Base-by-base conservation (phyloP, 2,797 vertebrate species). In the Erithacus rubecula region DNA sequence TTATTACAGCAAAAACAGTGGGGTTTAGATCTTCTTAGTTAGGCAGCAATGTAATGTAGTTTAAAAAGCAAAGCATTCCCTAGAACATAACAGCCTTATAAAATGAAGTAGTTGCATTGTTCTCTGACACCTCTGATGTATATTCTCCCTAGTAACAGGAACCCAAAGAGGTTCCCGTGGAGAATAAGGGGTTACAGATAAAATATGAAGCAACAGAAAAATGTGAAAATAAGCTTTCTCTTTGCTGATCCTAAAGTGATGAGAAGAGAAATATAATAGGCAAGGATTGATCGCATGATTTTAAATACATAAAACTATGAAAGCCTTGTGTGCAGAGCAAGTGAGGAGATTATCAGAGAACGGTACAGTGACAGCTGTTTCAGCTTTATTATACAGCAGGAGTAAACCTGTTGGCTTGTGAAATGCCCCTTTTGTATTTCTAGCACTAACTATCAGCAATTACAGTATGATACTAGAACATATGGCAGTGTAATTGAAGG, bases 401-500 rank as follows among this genome's bases (percentile, higher is more conserved):
- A 86, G 46, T 76, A 88, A 94, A 95, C 79, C 51, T 93, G 65
- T 85, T 95, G 87, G 86, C 68, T 94, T 89, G 68, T 83, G 87
- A 94, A 94, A 93, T 94, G 67, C 70, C 86, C 70, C 89, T 94
- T 91, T 96, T 93, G 91, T 96, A 87, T 95, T 95, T 96, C 95
- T 95, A 93, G 56, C 65, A 76, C 69, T 87, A 93, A 85, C 80
- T 93, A 71, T 83, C 90, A 89, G 86, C 91, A 95, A 94, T 96
- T 97, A 94, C 58, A 64, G 30, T 87, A 87, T 94, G 83, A 91
- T 95, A 79, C 85, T 83, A 88, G 64, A 94, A 72, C 95, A 96
- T 96, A 95, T 90, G 95, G 93, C 68, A 70, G 29, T 59, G 74
- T 94, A 96, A 96, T 94, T 95, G 95, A 90, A 97, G 95, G 95